Percentiles rank a stretch among this genome's conserved stretches.
Conservation (phyloP, 2,797 vertebrate genomes). For the Pogoniulus pusillus region DNA sequence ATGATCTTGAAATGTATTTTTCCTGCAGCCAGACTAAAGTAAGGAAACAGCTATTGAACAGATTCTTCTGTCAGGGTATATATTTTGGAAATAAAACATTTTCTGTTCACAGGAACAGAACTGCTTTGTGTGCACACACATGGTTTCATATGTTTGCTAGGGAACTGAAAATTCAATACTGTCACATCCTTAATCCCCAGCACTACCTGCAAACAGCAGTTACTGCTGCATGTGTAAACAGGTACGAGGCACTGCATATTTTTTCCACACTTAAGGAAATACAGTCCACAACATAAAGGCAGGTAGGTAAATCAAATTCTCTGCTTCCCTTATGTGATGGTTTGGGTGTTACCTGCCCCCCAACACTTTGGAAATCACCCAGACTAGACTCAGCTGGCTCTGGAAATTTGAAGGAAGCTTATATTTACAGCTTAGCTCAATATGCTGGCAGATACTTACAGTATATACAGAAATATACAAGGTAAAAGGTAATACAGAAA, state of each 20-base stretch:
- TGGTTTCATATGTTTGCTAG: not conserved
- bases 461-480: no score
- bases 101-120: not conserved
- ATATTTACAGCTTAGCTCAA: no score
- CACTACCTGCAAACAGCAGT: slow-evolving; percentile 8
- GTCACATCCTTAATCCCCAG: not conserved
- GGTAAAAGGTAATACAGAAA: no score
- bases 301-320: slow-evolving; percentile 34
- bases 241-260: not conserved
- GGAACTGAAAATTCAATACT: not conserved
- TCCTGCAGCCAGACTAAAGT: not conserved
- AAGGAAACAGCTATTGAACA: not conserved
- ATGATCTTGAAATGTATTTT: not conserved
- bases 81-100: not conserved
- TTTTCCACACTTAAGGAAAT: slow-evolving; percentile 51
- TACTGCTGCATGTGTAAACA: slow-evolving; percentile 2
- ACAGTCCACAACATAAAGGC: not conserved
- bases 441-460: no score
- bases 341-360: no score
- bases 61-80: not conserved
- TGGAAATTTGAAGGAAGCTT: no score
- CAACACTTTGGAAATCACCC: no score
- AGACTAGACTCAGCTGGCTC: no score
- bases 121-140: not conserved
- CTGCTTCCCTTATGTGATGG: no score